Evolutionary conservation across 1,140 invertebrate genomes (phyloP).

Genomic region (Apis laboriosa): DNA sequence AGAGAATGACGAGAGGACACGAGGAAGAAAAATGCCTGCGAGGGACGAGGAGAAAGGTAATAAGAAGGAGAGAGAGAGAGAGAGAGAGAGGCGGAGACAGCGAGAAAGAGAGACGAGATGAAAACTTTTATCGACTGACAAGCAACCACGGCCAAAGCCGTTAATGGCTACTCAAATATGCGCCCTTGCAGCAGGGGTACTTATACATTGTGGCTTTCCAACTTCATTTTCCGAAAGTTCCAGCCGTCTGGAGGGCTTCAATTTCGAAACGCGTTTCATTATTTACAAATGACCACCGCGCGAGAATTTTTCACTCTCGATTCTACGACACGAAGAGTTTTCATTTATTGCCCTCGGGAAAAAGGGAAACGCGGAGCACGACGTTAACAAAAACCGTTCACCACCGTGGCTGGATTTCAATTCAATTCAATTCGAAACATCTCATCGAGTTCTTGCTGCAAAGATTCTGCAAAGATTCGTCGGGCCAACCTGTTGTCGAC

Average conservation of each 20-base stretch:
- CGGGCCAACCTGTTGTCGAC: neutral
- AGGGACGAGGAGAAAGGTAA: slow-evolving; percentile 5
- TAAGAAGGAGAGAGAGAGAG: neutral
- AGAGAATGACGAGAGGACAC: neutral
- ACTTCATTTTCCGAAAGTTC: slow-evolving; percentile 71
- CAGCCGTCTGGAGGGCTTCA: slow-evolving; percentile 48
- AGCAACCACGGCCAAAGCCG: slow-evolving; percentile 68
- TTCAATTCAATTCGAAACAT: neutral
- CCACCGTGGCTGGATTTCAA: too few relatives aligned
- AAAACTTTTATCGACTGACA: slow-evolving; percentile 70
- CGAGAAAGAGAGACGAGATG: slow-evolving; percentile 34
- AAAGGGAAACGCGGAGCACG: too few relatives aligned
- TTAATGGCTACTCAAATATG: slow-evolving; percentile 75
- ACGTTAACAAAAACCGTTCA: too few relatives aligned
- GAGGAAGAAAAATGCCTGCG: slow-evolving; percentile 1
- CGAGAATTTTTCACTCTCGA: neutral
- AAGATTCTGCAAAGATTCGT: too few relatives aligned
- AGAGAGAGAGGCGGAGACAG: neutral
- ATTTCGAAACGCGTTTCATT: slow-evolving; percentile 61
- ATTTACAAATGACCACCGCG: slow-evolving; percentile 55
- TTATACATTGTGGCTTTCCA: slow-evolving; percentile 66
- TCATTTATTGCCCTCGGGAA: too few relatives aligned
- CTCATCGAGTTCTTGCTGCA: neutral
- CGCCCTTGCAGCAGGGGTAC: slow-evolving; percentile 49
- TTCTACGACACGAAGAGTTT: neutral